These are phyloP conservation scores for Callopanchax toddi DNA, from an alignment of 2,113 vertebrate species.

Conservation along the genomic window DNA sequence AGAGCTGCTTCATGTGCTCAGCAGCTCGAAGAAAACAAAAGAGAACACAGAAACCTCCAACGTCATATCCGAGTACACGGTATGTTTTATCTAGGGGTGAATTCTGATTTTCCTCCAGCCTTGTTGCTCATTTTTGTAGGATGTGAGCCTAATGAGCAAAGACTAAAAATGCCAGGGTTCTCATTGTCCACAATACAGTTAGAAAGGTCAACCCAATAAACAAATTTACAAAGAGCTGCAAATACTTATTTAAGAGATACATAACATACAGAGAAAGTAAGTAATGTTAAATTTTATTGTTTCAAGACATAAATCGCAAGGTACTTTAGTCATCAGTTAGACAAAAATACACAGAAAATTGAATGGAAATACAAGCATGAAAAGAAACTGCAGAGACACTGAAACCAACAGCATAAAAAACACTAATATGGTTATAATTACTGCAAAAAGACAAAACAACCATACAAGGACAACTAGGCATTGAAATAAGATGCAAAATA, in stretches of 20 bases:
- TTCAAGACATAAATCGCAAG: too few relatives aligned
- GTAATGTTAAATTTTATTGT: too few relatives aligned
- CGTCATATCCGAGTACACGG: slow-evolving; percentile 60
- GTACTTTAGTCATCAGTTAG: too few relatives aligned
- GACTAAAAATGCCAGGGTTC: not conserved
- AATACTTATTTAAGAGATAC: not conserved
- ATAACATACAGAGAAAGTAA: not conserved
- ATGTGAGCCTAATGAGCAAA: not conserved
- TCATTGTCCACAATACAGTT: too few relatives aligned
- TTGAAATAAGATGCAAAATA: too few relatives aligned
- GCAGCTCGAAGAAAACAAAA: slow-evolving; percentile 53
- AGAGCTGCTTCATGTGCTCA: slow-evolving; percentile 72
- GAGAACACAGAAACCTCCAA: slow-evolving; percentile 68
- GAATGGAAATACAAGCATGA: too few relatives aligned
- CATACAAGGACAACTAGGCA: too few relatives aligned
- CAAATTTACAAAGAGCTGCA: not conserved
- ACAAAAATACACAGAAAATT: too few relatives aligned
- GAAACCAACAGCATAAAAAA: too few relatives aligned
- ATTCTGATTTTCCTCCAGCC: not conserved
- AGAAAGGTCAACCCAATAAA: not conserved
- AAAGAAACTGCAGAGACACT: too few relatives aligned
- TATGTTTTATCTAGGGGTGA: slow-evolving; percentile 51
- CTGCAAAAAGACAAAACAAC: too few relatives aligned
- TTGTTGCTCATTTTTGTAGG: not conserved
- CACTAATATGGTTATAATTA: too few relatives aligned